Percentiles rank a stretch among this genome's conserved stretches.
These are phyloP conservation scores for Lutjanus argentimaculatus DNA, from an alignment of 2,797 vertebrate genomes.

Conservation along the genomic window DNA sequence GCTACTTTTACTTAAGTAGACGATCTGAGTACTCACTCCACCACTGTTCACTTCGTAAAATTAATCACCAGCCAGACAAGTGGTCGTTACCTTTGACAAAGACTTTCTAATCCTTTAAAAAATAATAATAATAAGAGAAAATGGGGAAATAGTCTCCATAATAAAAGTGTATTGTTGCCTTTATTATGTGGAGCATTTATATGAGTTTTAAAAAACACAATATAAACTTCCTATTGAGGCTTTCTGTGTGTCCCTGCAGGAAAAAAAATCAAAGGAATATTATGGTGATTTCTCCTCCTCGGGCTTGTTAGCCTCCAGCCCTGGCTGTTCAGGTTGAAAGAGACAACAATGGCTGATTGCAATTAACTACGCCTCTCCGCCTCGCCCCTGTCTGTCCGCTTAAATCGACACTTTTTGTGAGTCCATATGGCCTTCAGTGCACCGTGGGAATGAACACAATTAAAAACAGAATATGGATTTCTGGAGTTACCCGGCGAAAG, in stretches of 20 bases:
- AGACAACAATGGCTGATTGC: constrained; percentile 88
- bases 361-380: constrained; percentile 86
- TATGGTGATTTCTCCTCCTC: constrained; percentile 60
- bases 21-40: too few species aligned
- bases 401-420: constrained; percentile 85
- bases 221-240: constrained; percentile 26
- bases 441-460: constrained; percentile 89
- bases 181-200: constrained; percentile 31
- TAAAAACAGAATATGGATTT: constrained; percentile 87
- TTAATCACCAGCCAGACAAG: not conserved
- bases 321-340: constrained; percentile 77
- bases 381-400: constrained; percentile 82
- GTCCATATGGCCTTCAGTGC: constrained; percentile 83
- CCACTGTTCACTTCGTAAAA: not conserved
- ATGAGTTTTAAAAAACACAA: constrained; percentile 13
- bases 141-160: fast-evolving
- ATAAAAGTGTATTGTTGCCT: constrained; percentile 30
- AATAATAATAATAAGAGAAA: not conserved
- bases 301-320: constrained; percentile 72
- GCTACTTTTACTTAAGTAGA: too few species aligned
- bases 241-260: constrained; percentile 37
- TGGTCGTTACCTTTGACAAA: not conserved
- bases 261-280: constrained; percentile 77
- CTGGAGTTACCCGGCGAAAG: constrained; percentile 78
- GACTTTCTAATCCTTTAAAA: not conserved